These are phyloP conservation scores for Atta colombica DNA, from an alignment of 1,140 invertebrate genomes.

Conservation along the genomic window DNA sequence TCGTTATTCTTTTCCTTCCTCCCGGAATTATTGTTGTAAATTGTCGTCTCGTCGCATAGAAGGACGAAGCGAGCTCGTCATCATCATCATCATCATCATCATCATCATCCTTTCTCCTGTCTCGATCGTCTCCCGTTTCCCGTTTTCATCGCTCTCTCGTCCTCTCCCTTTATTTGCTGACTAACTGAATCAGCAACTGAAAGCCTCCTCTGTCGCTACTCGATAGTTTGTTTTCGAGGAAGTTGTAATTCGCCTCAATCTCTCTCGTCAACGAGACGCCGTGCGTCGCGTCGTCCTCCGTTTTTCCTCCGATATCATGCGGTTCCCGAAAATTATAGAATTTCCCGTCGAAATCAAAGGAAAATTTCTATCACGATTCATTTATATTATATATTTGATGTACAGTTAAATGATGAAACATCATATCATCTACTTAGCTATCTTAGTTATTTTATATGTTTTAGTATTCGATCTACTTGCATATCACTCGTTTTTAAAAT, in stretches of 20 bases:
- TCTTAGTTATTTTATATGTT: no score
- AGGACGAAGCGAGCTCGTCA: not conserved
- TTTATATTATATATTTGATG: not conserved
- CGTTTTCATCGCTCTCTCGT: not conserved
- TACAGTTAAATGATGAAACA: no score
- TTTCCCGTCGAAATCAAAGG: not conserved
- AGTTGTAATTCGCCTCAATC: conserved; percentile 30
- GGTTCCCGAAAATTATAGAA: conserved; percentile 1
- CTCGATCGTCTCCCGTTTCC: not conserved
- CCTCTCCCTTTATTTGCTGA: conserved; percentile 40
- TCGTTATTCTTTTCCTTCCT: conserved; percentile 5
- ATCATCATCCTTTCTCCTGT: not conserved
- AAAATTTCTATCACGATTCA: conserved; percentile 1
- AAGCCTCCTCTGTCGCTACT: conserved; percentile 36
- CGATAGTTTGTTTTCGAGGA: conserved; percentile 56
- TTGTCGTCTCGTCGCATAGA: conserved; percentile 23
- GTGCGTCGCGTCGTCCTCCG: not conserved
- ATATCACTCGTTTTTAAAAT: no score
- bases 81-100: not conserved
- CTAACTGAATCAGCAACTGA: conserved; percentile 56
- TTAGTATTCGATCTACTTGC: no score
- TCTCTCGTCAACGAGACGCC: not conserved
- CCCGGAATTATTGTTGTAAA: conserved; percentile 47
- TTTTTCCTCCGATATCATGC: not conserved
- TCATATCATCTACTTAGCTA: no score